These are phyloP conservation scores for Brachyhypopomus gauderio DNA, from an alignment of 2,113 vertebrate species.

Conservation along the genomic window DNA sequence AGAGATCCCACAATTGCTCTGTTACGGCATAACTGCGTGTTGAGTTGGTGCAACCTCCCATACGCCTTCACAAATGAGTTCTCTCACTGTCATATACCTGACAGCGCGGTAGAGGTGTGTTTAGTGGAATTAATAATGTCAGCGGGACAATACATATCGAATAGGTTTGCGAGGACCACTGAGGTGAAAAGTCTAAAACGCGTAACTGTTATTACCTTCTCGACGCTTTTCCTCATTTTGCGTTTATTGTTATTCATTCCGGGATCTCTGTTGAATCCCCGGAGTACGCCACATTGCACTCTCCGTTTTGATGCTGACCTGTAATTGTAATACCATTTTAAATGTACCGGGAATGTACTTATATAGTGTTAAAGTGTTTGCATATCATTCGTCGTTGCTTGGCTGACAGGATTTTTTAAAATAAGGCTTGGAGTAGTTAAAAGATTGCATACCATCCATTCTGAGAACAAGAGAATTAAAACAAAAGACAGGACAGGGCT, in stretches of 20 bases:
- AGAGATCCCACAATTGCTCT: background rate
- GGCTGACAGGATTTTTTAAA: constrained; percentile 4
- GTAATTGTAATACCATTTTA: too few species aligned
- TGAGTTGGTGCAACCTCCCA: background rate
- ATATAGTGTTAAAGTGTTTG: constrained; percentile 1
- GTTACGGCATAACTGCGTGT: background rate
- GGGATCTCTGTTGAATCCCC: too few species aligned
- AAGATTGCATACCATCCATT: background rate
- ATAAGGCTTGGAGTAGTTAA: constrained; percentile 2
- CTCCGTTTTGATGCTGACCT: too few species aligned
- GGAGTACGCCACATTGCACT: too few species aligned
- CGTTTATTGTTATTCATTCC: background rate
- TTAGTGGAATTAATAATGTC: constrained; percentile 48
- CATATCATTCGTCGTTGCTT: constrained; percentile 1
- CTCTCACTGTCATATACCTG: background rate
- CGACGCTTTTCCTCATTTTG: background rate
- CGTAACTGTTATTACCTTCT: background rate
- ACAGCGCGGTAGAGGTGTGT: constrained; percentile 36
- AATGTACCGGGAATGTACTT: too few species aligned
- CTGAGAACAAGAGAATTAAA: constrained; percentile 30
- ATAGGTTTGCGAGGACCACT: background rate
- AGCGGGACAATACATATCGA: constrained; percentile 23
- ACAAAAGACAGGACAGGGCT: background rate
- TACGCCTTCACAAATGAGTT: background rate
- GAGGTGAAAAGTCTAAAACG: constrained; percentile 6